Evolutionary conservation across 2,888 invertebrate species (phyloP), one percentile per base, ranked within the genome.

Genomic region (Fragum sueziense): DNA sequence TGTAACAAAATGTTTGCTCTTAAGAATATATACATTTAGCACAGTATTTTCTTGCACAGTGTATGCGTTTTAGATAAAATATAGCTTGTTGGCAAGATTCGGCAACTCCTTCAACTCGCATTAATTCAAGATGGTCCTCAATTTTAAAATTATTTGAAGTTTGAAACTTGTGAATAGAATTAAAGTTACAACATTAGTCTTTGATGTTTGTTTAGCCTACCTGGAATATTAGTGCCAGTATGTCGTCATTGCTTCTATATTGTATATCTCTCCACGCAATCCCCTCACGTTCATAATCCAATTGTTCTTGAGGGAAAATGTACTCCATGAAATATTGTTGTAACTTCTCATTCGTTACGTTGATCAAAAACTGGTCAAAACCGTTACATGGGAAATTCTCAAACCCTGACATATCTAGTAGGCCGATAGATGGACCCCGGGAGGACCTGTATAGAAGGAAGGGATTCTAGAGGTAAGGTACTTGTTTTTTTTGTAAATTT

Each of bases 291-390:
- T 86, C 85, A 70, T 89, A 89, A 57, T 89, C 88, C 29, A 81
- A 72, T 73, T 85, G 86, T 68, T 91, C 91, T 31, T 87, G 80
- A 2, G 87, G 86, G 69, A 90, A 91, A 27, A 91, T 87, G 79
- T 90, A 88, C 29, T 90, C 89, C 87, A 90, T 90, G 68, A 91
- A 90, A 76, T 87, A 88, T 73, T 88, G 88, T 77, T 91, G 91
- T 9, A 89, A 76, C 29, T 86, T 86, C 73, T 89, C 89, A 61
- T 89, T 89, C 9, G 87, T 87, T n/a, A 85, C 80, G 72, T 89
- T 89, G 67, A 89, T 88, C 11, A 88, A 79, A 62, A 89, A 88
- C 74, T 89, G 89, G 67, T 89, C 88, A 57, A 89, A 88, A 1
- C 87, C 83, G 62, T 89, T 89, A 9, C n/a, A 62, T 1, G 72